Conservation (phyloP, 2,797 vertebrate species). For the Eulemur albifrons region DNA sequence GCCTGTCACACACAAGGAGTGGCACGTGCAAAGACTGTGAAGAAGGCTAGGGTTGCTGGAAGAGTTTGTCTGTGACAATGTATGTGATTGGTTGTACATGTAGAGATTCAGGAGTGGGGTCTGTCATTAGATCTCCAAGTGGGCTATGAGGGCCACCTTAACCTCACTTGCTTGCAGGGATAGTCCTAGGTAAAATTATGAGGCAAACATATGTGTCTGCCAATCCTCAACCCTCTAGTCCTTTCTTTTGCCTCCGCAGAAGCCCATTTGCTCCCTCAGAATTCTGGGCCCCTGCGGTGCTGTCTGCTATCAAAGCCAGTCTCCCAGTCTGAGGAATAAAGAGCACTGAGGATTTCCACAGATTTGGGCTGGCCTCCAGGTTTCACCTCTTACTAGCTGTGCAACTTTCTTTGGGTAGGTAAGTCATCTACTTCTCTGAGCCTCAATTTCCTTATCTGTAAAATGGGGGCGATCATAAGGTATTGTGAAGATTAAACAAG, state of each 20-base stretch:
- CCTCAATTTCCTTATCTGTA: conserved; percentile 30
- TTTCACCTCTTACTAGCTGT: not conserved
- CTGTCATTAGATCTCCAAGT: conserved; percentile 16
- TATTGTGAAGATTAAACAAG: not conserved
- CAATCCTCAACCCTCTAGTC: not conserved
- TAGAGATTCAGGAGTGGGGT: not conserved
- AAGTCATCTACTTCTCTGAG: not conserved
- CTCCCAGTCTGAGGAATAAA: not conserved
- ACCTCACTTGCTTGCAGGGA: not conserved
- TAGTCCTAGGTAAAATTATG: not conserved
- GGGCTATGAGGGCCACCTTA: not conserved
- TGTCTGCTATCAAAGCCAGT: conserved; percentile 7
- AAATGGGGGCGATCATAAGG: not conserved
- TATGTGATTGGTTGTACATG: not conserved
- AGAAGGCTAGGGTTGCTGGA: not conserved
- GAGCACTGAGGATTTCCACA: not conserved
- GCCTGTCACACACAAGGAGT: not conserved
- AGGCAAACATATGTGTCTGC: not conserved
- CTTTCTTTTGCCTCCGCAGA: not conserved
- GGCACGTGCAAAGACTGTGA: not conserved
- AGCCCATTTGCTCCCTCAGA: not conserved
- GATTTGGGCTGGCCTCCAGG: not conserved
- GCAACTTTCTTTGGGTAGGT: not conserved
- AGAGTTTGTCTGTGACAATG: not conserved
- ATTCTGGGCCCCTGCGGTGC: not conserved